Conservation (phyloP, 37 sponge, comb jelly and placozoan genomes). For the Tethya wilhelma region DNA sequence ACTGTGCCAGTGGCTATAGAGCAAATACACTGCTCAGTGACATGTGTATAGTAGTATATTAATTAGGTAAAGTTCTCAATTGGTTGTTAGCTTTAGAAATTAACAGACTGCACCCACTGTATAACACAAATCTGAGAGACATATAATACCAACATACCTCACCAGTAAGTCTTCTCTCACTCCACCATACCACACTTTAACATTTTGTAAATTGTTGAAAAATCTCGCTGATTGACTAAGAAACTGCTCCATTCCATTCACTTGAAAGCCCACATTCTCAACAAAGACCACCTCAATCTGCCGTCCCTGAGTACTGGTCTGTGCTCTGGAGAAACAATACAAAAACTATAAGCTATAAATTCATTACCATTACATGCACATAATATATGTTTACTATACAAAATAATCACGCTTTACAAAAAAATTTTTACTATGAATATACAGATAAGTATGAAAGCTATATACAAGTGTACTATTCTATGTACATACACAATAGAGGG, state of each 20-base stretch:
- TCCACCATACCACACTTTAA: conserved; percentile 61
- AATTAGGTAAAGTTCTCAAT: no score
- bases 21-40: no score
- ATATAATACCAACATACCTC: conserved; percentile 4
- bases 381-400: background rate
- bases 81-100: background rate
- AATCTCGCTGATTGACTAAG: background rate
- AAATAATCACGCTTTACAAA: no score
- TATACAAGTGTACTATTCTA: no score
- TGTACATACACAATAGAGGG: background rate
- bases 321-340: no score
- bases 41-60: no score
- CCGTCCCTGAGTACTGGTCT: background rate
- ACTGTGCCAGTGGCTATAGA: no score
- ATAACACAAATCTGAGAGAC: background rate
- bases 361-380: no score
- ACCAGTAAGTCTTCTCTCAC: conserved; percentile 13
- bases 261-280: background rate
- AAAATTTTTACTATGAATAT: no score
- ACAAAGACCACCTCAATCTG: background rate
- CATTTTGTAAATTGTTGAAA: conserved; percentile 20
- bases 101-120: background rate
- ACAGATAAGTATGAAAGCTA: no score
- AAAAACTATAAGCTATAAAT: no score
- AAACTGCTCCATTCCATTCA: background rate